These are phyloP conservation scores for Oriolus oriolus DNA, from an alignment of 2,113 vertebrate genomes.

Conservation along the genomic window DNA sequence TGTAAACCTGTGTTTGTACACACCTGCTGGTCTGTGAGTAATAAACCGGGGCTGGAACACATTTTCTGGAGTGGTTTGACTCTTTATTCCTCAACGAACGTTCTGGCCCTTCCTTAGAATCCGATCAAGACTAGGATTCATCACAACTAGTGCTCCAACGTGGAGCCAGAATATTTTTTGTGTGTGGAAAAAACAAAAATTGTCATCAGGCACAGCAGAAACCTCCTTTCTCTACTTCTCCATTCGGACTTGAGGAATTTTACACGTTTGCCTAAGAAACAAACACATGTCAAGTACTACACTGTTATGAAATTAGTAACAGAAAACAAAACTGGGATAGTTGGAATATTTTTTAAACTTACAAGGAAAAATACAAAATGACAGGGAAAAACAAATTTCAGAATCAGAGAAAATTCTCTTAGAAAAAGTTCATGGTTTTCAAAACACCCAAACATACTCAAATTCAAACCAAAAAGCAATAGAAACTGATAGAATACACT, in stretches of 20 bases:
- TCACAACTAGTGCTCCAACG: constrained; percentile 63
- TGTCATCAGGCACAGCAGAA: constrained; percentile 74
- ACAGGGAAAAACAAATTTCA: not conserved
- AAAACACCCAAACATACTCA: not conserved
- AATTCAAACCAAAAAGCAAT: not conserved
- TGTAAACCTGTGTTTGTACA: constrained; percentile 68
- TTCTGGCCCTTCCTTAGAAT: constrained; percentile 75
- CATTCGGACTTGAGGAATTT: constrained; percentile 68
- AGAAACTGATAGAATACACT: not conserved
- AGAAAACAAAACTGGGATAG: constrained; percentile 37
- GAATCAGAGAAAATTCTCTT: constrained; percentile 2
- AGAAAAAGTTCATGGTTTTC: not conserved
- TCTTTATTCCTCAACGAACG: constrained; percentile 72
- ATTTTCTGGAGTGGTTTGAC: constrained; percentile 69
- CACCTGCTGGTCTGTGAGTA: constrained; percentile 74
- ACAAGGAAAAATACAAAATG: not conserved
- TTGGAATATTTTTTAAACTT: constrained; percentile 5
- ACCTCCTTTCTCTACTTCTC: constrained; percentile 73
- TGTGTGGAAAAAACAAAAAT: constrained; percentile 72
- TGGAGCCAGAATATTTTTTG: constrained; percentile 65
- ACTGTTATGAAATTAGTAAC: constrained; percentile 41
- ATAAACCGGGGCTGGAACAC: constrained; percentile 63
- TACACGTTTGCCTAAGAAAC: constrained; percentile 79
- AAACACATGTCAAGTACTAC: constrained; percentile 74
- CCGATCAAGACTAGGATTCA: constrained; percentile 65